A percentile compares a stretch with the other conserved stretches of the same genome.
Evolutionary conservation across 2,888 invertebrate genomes (phyloP).

Genomic region (Cybosia mesomella): DNA sequence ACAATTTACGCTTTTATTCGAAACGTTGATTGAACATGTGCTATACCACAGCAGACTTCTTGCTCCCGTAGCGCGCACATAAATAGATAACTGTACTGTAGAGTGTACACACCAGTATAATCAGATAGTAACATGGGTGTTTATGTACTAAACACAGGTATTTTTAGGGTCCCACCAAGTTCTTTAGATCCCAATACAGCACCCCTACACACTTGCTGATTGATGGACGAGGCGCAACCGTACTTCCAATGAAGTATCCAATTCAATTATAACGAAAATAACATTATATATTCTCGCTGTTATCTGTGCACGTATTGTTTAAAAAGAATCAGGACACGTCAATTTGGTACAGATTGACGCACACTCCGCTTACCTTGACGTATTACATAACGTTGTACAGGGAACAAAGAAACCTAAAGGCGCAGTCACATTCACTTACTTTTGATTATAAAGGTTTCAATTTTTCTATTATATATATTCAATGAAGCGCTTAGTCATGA

Average conservation of each 20-base stretch:
- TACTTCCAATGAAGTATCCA: slow-evolving; percentile 1
- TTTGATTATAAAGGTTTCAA: no score
- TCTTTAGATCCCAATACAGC: no score
- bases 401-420: not conserved
- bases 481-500: no score
- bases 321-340: slow-evolving; percentile 31
- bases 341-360: slow-evolving; percentile 28
- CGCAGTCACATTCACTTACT: not conserved
- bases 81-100: no score
- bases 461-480: no score
- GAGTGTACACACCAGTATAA: not conserved
- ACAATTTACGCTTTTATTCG: not conserved
- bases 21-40: not conserved
- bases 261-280: slow-evolving; percentile 34
- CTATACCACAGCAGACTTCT: not conserved
- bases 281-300: slow-evolving; percentile 27
- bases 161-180: no score
- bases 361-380: not conserved
- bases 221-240: no score
- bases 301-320: slow-evolving; percentile 32
- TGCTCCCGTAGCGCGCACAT: not conserved
- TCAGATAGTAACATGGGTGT: no score
- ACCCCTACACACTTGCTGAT: no score
- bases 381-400: slow-evolving; percentile 10
- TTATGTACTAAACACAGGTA: no score